phyloP scores from a whole-genome alignment of 2,797 vertebrate genomes.

The Onychomys arenicola region DNA sequence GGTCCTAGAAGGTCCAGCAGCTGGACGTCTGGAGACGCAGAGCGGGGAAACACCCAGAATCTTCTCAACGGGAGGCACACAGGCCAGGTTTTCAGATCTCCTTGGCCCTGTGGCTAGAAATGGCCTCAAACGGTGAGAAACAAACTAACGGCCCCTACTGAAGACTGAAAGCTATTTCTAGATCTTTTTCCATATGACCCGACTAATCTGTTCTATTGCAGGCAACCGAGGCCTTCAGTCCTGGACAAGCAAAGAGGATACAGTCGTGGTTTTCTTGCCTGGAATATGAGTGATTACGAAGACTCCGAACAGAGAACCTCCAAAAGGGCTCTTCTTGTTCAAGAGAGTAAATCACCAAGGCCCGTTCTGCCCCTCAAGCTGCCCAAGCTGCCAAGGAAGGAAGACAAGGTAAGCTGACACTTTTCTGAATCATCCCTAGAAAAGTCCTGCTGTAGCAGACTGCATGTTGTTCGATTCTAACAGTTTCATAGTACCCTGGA shows the following conservation, averaged over 20 bases:
- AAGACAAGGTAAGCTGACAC: slow-evolving; percentile 43
- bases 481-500: background rate
- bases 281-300: slow-evolving; percentile 68
- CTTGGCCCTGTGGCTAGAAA: background rate
- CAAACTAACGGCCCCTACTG: background rate
- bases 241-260: slow-evolving; percentile 66
- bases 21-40: background rate
- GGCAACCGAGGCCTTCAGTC: slow-evolving; percentile 78
- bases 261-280: slow-evolving; percentile 61
- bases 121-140: background rate
- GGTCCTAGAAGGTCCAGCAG: background rate
- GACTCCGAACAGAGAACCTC: slow-evolving; percentile 26
- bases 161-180: background rate
- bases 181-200: background rate
- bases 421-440: background rate
- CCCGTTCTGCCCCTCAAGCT: background rate
- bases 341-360: background rate
- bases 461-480: background rate
- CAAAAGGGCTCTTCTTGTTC: background rate
- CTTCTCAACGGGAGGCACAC: background rate
- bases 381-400: background rate
- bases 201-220: slow-evolving; percentile 42
- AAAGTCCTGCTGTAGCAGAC: background rate
- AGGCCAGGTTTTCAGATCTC: background rate
- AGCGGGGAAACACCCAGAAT: background rate